phyloP scores from a whole-genome alignment of 1,140 invertebrate species.

The Planococcus citri region DNA sequence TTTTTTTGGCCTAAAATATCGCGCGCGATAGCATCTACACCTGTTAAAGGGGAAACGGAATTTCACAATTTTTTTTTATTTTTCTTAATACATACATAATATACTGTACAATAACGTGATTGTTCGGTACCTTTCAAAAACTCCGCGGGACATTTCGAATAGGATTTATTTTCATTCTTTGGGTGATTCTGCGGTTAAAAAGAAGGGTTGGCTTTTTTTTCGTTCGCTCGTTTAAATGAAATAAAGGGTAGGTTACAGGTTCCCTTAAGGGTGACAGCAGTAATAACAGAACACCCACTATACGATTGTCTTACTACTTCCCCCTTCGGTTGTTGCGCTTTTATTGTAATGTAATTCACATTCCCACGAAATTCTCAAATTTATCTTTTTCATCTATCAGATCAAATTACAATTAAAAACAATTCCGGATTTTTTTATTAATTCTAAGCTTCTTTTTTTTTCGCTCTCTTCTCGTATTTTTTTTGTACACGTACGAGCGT shows the following conservation, averaged over 20 bases:
- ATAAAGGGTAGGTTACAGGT: slow-evolving; percentile 15
- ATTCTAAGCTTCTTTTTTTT: neutral
- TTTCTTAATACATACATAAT: neutral
- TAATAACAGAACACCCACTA: slow-evolving; percentile 20
- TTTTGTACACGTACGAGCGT: too few relatives aligned
- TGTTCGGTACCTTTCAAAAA: slow-evolving; percentile 9
- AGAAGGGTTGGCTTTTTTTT: slow-evolving; percentile 19
- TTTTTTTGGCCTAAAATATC: too few relatives aligned
- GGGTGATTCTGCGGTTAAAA: slow-evolving; percentile 19
- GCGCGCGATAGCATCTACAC: neutral
- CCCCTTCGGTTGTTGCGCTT: slow-evolving; percentile 17
- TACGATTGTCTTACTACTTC: slow-evolving; percentile 17
- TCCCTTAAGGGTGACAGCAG: slow-evolving; percentile 17
- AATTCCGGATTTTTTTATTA: neutral
- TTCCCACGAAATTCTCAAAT: slow-evolving; percentile 20
- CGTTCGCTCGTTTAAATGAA: slow-evolving; percentile 3
- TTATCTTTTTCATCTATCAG: slow-evolving; percentile 12
- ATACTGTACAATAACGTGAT: neutral
- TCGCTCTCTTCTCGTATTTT: neutral
- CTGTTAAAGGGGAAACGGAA: slow-evolving; percentile 14
- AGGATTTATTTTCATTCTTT: slow-evolving; percentile 13
- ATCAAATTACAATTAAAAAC: slow-evolving; percentile 20
- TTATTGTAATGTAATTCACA: slow-evolving; percentile 18
- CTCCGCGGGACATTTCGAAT: slow-evolving; percentile 13
- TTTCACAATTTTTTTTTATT: slow-evolving; percentile 9